phyloP scores from a whole-genome alignment of 2,888 invertebrate species.

The Pachliopta kotzebuea region DNA sequence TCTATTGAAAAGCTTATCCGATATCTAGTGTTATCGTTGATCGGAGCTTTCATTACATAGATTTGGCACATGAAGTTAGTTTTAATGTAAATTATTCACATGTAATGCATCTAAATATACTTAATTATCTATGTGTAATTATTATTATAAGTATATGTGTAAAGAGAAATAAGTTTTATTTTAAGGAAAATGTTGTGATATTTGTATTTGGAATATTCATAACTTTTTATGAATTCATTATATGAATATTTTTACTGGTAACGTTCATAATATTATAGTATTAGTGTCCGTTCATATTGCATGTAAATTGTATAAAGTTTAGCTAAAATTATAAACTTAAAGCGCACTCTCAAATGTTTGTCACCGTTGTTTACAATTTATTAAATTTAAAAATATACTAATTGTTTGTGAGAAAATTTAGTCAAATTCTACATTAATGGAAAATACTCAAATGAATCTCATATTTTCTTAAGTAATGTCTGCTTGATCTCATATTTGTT shows the following conservation, averaged over 20 bases:
- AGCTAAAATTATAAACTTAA: slow-evolving; percentile 11
- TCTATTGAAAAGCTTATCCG: no score
- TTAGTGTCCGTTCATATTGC: slow-evolving; percentile 25
- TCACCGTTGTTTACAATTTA: slow-evolving; percentile 16
- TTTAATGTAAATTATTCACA: slow-evolving; percentile 59
- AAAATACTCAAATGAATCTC: slow-evolving; percentile 22
- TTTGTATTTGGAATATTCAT: slow-evolving; percentile 80
- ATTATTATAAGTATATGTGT: slow-evolving; percentile 64
- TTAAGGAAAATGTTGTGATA: slow-evolving; percentile 79
- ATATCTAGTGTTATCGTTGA: neutral
- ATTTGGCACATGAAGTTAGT: slow-evolving; percentile 54
- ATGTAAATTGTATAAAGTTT: slow-evolving; percentile 27
- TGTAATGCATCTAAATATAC: slow-evolving; percentile 57
- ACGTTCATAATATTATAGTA: slow-evolving; percentile 30
- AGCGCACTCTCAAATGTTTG: slow-evolving; percentile 15
- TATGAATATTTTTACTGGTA: slow-evolving; percentile 30
- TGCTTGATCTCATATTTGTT: slow-evolving; percentile 49
- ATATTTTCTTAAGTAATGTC: slow-evolving; percentile 30
- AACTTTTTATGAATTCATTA: slow-evolving; percentile 41
- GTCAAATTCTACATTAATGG: neutral
- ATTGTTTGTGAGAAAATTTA: slow-evolving; percentile 7
- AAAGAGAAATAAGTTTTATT: slow-evolving; percentile 62
- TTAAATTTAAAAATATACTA: slow-evolving; percentile 3
- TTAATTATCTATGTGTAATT: slow-evolving; percentile 70
- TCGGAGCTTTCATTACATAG: slow-evolving; percentile 37